Base-by-base conservation (phyloP, 2,113 vertebrate genomes). In the Myiozetetes cayanensis region DNA sequence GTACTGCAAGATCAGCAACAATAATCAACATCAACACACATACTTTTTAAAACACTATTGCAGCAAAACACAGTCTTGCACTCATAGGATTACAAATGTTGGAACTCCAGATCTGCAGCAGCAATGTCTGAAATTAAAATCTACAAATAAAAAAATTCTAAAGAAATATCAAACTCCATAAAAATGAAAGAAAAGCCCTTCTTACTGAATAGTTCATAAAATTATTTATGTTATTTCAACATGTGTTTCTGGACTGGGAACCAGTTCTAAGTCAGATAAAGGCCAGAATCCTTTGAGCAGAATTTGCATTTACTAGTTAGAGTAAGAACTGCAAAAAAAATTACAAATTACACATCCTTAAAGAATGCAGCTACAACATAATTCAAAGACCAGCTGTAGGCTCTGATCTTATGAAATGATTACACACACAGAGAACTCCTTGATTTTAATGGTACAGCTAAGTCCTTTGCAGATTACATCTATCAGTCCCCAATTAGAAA, bases 341-440 rank as follows among this genome's bases (percentile, higher is more conserved):
- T 39, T 12, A 76, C 20, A 84, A 88, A 52, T 89, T 76, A 80
- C 39, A 76, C 35, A 94, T 43, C 63, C 52, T 89, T 90, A 39
- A 95, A 90, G 72, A 76, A 85, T 33, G 62, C 2, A 1, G 87
- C 84, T 82, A 91, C 63, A 79, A 70, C 22, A 3, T 63, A 84
- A 95, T 77, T 85, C 82, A 86, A 91, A 87, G 50, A 88, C 62
- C 63, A 95, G 79, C 75, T 90, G 79, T 63, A 91, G 85, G 63
- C 94, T 83, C 80, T 92, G 82, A 90, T 90, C 89, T 78, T 53
- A 59, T 66, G 74, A 84, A 84, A 71, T 1, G 8, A 87, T 77
- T 84, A 78, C 27, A 85, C 22, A 87, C 33, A 86, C 52, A 86
- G 9, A 80, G 18, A 89, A 58, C 93, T 74, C 73, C 56, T 79